Percentiles rank a stretch among this genome's conserved stretches.
These are phyloP conservation scores for Ceraclea dissimilis DNA, from an alignment of 2,888 invertebrate genomes.

Conservation along the genomic window DNA sequence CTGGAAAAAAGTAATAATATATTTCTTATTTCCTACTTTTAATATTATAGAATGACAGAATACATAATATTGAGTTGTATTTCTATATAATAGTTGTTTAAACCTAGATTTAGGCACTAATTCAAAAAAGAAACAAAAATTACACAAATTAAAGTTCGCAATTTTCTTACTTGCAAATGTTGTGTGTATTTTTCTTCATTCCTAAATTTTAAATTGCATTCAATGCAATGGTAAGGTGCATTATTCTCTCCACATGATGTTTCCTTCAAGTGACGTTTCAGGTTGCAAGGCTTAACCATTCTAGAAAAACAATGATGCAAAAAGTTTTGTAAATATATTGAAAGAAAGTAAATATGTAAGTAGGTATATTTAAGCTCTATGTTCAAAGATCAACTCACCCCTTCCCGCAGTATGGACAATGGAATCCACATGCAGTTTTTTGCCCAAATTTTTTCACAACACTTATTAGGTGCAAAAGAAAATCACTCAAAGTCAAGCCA, in stretches of 20 bases:
- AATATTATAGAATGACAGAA: no score
- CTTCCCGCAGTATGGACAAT: constrained; percentile 21
- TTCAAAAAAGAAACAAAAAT: neutral
- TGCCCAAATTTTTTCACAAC: constrained; percentile 2
- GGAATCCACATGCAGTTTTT: constrained; percentile 6
- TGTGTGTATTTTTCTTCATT: neutral
- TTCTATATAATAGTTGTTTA: constrained; percentile 5
- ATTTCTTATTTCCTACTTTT: no score
- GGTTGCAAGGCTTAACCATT: constrained; percentile 15
- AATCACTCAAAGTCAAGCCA: neutral
- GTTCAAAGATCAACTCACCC: constrained; percentile 13
- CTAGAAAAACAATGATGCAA: constrained; percentile 8
- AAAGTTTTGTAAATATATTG: neutral
- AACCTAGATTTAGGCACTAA: neutral
- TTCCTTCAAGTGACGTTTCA: constrained; percentile 15
- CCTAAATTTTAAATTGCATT: constrained; percentile 1
- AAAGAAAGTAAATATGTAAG: no score
- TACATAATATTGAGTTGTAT: no score
- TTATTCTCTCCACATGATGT: neutral
- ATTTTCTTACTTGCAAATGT: constrained; percentile 6
- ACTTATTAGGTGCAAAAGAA: neutral
- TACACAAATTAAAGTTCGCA: neutral
- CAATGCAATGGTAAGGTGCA: neutral
- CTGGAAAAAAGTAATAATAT: no score
- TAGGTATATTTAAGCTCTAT: no score